Evolutionary conservation across 2,797 vertebrate genomes (phyloP).

Genomic region (Crocidura indochinensis): DNA sequence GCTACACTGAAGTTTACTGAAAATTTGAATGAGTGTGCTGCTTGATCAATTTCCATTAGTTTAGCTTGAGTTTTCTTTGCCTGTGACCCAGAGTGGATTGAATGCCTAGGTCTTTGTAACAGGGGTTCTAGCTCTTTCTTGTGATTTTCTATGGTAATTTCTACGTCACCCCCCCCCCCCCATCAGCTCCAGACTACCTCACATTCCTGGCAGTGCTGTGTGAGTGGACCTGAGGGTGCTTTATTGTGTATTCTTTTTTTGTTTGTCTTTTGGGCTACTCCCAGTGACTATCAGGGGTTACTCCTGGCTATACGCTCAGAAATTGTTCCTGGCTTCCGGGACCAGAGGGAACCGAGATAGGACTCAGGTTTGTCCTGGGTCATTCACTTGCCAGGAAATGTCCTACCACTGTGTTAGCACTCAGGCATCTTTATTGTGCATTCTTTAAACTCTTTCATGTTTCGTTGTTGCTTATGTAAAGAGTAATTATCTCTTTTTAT

Average conservation of each 20-base stretch:
- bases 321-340: too few species aligned
- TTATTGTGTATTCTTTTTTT: constrained; percentile 21
- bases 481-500: constrained; percentile 58
- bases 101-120: not conserved
- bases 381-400: too few species aligned
- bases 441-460: constrained; percentile 68
- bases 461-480: constrained; percentile 59
- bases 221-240: not conserved
- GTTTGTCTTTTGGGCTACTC: too few species aligned
- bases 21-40: constrained; percentile 2
- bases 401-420: too few species aligned
- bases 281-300: too few species aligned
- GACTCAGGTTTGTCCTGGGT: too few species aligned
- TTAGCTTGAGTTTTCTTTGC: constrained; percentile 39
- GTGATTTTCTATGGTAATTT: constrained; percentile 17
- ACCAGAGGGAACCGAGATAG: too few species aligned
- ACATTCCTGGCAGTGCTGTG: not conserved
- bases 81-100: constrained; percentile 31
- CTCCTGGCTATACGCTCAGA: too few species aligned
- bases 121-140: not conserved
- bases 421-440: constrained; percentile 27
- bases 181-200: not conserved
- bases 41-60: constrained; percentile 4
- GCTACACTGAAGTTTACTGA: not conserved
- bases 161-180: not conserved